A percentile compares a stretch with the other conserved stretches of the same genome.
Conservation (phyloP, 1,140 invertebrate genomes). For the Pinna nobilis region DNA sequence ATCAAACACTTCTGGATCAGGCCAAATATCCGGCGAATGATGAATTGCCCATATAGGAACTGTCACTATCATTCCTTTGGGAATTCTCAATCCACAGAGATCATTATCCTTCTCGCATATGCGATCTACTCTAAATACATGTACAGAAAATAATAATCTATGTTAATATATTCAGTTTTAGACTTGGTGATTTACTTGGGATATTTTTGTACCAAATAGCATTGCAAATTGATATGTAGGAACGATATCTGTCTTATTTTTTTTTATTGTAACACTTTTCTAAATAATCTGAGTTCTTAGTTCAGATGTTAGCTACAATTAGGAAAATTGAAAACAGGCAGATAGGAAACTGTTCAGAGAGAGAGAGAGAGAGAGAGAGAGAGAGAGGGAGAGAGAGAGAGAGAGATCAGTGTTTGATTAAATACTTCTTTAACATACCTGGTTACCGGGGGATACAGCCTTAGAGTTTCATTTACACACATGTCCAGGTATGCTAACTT, state of each 20-base stretch:
- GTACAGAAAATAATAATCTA: too few relatives aligned
- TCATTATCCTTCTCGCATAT: constrained; percentile 42
- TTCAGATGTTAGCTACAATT: too few relatives aligned
- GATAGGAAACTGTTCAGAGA: too few relatives aligned
- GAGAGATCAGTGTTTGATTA: background rate
- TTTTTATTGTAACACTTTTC: too few relatives aligned
- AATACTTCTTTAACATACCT: constrained; percentile 1
- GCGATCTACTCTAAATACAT: constrained; percentile 39
- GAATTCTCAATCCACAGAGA: constrained; percentile 66
- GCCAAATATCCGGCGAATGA: constrained; percentile 72
- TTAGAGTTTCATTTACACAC: constrained; percentile 60
- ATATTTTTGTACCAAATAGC: too few relatives aligned
- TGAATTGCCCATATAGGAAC: constrained; percentile 78
- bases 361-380: background rate
- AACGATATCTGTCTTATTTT: too few relatives aligned
- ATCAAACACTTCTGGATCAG: constrained; percentile 74
- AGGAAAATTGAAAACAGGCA: too few relatives aligned
- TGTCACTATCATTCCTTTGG: constrained; percentile 65
- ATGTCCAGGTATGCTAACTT: constrained; percentile 79
- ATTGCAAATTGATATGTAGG: too few relatives aligned
- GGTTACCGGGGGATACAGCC: constrained; percentile 52
- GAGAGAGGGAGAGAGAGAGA: background rate
- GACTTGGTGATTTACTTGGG: too few relatives aligned
- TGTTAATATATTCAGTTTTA: too few relatives aligned
- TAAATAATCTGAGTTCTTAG: too few relatives aligned